Evolutionary conservation across 2,113 vertebrate species (phyloP), one percentile per base, ranked within the genome.

Genomic region (Prochilodus magdalenae): DNA sequence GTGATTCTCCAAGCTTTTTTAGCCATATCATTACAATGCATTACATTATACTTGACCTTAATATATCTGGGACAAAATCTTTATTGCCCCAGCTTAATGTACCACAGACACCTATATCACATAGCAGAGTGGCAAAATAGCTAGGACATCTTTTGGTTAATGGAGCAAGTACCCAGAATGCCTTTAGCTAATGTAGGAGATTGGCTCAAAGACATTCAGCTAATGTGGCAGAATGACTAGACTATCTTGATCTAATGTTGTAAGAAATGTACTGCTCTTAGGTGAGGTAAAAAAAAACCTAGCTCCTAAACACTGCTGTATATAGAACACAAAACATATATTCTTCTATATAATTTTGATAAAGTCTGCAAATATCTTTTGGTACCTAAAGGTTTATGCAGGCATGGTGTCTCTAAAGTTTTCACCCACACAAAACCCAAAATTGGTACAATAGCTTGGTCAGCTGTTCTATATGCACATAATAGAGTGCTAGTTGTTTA

Each of bases 161-260:
- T 70, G 33, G 36, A 70, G 66, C 66, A 70, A 44, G 40, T 70
- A n/a, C 66, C 66, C 36, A 69, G 66, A 70, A 44, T 44, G 40
- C 66, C 66, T 70, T 70, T 70, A 22, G 30, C 29, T 36, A 44
- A 70, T 70, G 36, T 24, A 44, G 40, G 36, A n/a, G 66, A 70
- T 24, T 70, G 33, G 26, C 66, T 13, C 13, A 22, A 44, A 44
- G 30, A 66, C 74, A 44, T 70, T 49, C 65, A 66, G 60, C 29
- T 65, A 47, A 77, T 63, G 60, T 65, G 65, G 33, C 14, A 59
- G 49, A 62, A 29, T 36, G 44, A 18, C 74, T 47, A 22, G n/a
- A 29, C 59, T 63, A 66, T 26, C 36, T 6, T 44, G 4, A 60
- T 40, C 75, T 49, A 77, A 65, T 65, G 24, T 27, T 65, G 24